Percentiles rank a stretch among this genome's conserved stretches.
Conservation (phyloP, 2,113 vertebrate genomes). For the Pelusios castaneus region DNA sequence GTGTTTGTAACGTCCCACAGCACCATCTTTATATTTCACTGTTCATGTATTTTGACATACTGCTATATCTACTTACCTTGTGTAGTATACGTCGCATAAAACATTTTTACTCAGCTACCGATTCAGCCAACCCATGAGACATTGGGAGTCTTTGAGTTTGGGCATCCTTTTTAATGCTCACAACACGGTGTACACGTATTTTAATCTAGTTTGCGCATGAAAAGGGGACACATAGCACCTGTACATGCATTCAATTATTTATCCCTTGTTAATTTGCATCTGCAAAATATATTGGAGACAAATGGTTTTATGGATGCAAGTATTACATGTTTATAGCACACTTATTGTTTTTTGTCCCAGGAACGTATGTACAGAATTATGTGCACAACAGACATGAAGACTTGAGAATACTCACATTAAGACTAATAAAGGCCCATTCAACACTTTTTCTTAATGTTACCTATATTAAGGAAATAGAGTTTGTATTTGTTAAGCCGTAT, state of each 20-base stretch:
- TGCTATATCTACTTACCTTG: background rate
- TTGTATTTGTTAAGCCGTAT: background rate
- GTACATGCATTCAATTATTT: background rate
- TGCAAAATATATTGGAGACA: background rate
- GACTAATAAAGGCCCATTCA: background rate
- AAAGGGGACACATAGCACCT: accelerated
- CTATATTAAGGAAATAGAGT: background rate
- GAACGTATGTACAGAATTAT: background rate
- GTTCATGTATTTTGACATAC: background rate
- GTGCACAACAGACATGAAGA: background rate
- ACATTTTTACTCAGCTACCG: background rate
- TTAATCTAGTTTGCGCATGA: accelerated
- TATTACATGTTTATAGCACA: accelerated
- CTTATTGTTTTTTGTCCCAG: background rate
- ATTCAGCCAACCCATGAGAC: background rate
- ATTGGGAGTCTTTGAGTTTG: background rate
- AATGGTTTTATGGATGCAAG: background rate
- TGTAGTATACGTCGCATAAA: background rate
- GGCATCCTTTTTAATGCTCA: too few species aligned
- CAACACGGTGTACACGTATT: too few species aligned
- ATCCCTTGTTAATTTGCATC: background rate
- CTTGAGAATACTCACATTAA: background rate
- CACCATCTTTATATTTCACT: background rate
- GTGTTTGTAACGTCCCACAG: background rate
- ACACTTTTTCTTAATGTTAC: background rate